Percentiles rank a stretch among this genome's conserved stretches.
phyloP scores from a whole-genome alignment of 2,888 invertebrate species.

The Bimastos eiseni region DNA sequence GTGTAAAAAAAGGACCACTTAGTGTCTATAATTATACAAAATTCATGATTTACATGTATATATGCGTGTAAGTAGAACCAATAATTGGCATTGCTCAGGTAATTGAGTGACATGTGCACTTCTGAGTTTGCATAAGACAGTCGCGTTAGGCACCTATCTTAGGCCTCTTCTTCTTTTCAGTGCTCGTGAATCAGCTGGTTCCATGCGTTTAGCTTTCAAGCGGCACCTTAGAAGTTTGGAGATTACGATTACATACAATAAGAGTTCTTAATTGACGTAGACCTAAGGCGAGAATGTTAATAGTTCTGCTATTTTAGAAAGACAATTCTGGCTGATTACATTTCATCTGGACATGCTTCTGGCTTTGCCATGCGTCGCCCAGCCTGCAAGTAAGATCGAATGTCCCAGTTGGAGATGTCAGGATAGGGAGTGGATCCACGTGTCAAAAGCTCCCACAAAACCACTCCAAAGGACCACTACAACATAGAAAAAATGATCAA shows the following conservation, averaged over 20 bases:
- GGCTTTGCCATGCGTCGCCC: constrained; percentile 57
- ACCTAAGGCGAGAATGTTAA: not conserved
- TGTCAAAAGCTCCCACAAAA: constrained; percentile 60
- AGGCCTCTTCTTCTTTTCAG: no score
- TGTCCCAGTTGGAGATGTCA: constrained; percentile 56
- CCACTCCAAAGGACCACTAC: constrained; percentile 59
- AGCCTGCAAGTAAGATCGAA: constrained; percentile 53
- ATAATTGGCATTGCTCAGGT: not conserved
- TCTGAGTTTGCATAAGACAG: not conserved
- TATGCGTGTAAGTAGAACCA: not conserved
- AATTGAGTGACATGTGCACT: not conserved
- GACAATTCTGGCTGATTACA: constrained; percentile 47
- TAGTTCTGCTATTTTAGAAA: not conserved
- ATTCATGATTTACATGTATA: not conserved
- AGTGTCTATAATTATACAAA: not conserved
- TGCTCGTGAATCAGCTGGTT: no score
- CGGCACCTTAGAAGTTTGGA: no score
- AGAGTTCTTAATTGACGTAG: not conserved
- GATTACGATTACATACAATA: not conserved
- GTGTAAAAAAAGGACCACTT: no score
- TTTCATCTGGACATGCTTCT: constrained; percentile 55
- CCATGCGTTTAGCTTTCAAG: no score
- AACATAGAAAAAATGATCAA: not conserved
- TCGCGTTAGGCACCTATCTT: not conserved
- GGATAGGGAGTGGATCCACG: constrained; percentile 57